Conservation (phyloP, 2,113 vertebrate genomes). For the Brevimyrus niger region DNA sequence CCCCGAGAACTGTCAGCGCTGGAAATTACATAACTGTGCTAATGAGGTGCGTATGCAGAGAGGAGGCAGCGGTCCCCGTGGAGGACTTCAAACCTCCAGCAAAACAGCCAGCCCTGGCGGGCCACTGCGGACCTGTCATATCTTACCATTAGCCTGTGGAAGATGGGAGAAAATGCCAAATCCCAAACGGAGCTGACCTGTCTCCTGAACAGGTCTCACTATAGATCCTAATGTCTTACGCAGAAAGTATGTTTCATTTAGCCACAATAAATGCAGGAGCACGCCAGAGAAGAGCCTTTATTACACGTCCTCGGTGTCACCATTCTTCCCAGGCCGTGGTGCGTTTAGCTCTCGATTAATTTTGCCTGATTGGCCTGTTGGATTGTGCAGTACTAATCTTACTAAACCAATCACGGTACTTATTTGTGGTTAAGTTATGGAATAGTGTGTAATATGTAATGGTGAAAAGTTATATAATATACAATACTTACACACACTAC, state of each 20-base stretch:
- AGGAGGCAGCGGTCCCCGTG: slow-evolving; percentile 59
- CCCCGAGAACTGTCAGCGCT: slow-evolving; percentile 64
- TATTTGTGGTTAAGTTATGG: neutral
- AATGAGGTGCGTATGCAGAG: slow-evolving; percentile 51
- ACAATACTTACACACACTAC: too few relatives aligned
- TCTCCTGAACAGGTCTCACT: neutral
- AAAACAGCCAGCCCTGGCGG: slow-evolving; percentile 30
- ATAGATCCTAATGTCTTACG: slow-evolving; percentile 11
- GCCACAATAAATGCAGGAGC: neutral
- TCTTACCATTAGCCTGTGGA: slow-evolving; percentile 3
- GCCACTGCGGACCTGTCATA: slow-evolving; percentile 50
- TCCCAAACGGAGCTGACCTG: neutral
- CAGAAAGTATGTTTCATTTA: slow-evolving; percentile 2
- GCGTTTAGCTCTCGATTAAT: neutral
- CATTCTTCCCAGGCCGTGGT: neutral
- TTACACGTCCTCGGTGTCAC: neutral
- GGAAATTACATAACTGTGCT: slow-evolving; percentile 68
- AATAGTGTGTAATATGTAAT: neutral
- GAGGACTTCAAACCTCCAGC: slow-evolving; percentile 53
- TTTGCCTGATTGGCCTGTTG: neutral
- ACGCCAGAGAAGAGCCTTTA: neutral
- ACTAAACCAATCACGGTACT: neutral
- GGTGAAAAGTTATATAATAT: neutral
- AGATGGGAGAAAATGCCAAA: neutral
- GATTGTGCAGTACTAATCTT: neutral